Base-by-base conservation (phyloP, 2,888 invertebrate species). In the Heliconius erato region DNA sequence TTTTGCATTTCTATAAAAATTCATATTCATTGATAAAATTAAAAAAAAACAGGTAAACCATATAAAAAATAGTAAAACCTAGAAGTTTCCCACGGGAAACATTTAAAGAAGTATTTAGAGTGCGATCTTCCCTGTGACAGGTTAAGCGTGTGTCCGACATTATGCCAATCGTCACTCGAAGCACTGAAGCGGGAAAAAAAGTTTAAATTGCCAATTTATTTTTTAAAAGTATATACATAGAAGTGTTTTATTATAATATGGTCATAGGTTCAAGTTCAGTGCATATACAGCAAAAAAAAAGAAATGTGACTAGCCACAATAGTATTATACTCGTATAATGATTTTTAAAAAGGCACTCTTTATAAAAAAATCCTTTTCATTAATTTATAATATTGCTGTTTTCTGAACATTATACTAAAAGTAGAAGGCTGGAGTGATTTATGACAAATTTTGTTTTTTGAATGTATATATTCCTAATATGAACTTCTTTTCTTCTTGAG, bases 31-130 rank as follows among this genome's bases (percentile, higher is more conserved):
- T 72, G 1, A 12, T 1, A 5, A 44, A 44, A 72, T 1, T 1
- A 26, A 44, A 72, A 49, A 49, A 14, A 2, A 65, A 28, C 2
- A 3, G 16, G 6, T 9, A 71, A 71, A 71, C 12, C 7, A 3
- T 26, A 26, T 12, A 7, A 26, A 71, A 71, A 72, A 49, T 44
- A 49, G 44, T 49, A 44, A 7, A 72, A 49, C 72, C 3, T 7
- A 26, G 72, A 44, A 19, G 14, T n/a, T 74, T 76, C 76, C 76
- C 76, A 76, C 76, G 76, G 59, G 63, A 76, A 76, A n/a, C 40
- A 32, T 16, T 63, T 26, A 26, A 49, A 44, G 76, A 11, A 63
- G 40, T 63, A n/a, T 40, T 63, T 63, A 26, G 26, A 63, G 63
- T 32, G 32, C 35, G 54, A 76, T 63, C 76, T n/a, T 76, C n/a